Base-by-base conservation (phyloP, 2,797 vertebrate genomes). In the Astyanax mexicanus region DNA sequence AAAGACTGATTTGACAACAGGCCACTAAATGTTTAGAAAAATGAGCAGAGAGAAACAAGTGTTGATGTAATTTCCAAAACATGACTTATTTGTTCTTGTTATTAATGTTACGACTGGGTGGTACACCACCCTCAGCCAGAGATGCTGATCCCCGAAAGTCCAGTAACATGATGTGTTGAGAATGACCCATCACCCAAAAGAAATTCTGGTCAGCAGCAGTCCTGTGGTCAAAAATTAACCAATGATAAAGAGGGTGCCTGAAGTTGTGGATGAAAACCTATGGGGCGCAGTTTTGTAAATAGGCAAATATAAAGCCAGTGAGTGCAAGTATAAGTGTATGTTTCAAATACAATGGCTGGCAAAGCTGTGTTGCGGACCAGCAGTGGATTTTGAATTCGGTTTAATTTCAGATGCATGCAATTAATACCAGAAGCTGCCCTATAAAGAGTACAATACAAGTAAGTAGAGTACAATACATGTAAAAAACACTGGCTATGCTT, bases 361-460 rank as follows among this genome's bases (percentile, higher is more conserved):
- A 17, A 88, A 83, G 84, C 86, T 75, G 81, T 75, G 32, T 27
- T 75, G 54, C 42, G 57, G 66, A 65, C 13, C 25, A 29, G 68
- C n/a, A 52, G 40, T 57, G 55, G 6, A 52, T 65, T 44, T 25
- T 61, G 75, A 72, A 79, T 78, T 78, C 78, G 65, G 25, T 66
- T 72, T 45, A 15, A 80, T 78, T 75, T 71, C 45, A 58, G 74
- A 83, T 29, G 65, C 84, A 88, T 84, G 83, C 80, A 84, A 79
- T 75, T 69, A 76, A 81, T 72, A 66, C 62, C 69, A 81, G 72
- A 74, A 64, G 72, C 73, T 80, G 78, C 78, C 79, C 73, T 72
- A 86, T 84, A 76, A 88, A 75, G 84, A 85, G 85, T 75, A 66
- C 80, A 89, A 87, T 89, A 90, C 84, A 84, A 87, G 80, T 86